phyloP scores from a whole-genome alignment of 1,140 invertebrate genomes.

The Ceratina calcarata region DNA sequence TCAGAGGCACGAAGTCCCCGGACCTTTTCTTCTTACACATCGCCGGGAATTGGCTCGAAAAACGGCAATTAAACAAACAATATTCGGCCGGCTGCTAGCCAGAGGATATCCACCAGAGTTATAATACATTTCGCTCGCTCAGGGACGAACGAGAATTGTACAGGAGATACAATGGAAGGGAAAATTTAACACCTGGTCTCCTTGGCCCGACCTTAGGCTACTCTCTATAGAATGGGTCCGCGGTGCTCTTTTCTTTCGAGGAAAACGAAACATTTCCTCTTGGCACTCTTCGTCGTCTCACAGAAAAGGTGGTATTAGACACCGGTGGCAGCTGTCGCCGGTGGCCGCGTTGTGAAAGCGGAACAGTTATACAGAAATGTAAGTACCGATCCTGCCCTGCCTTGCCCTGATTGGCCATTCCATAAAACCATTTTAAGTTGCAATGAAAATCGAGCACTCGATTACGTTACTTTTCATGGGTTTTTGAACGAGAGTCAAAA shows the following conservation, averaged over 20 bases:
- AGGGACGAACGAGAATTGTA: neutral
- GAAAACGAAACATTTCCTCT: conserved; percentile 32
- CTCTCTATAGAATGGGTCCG: conserved; percentile 17
- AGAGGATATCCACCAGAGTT: neutral
- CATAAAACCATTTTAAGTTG: conserved; percentile 25
- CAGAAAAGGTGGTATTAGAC: conserved; percentile 27
- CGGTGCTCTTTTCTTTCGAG: conserved; percentile 44
- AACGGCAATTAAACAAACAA: conserved; percentile 13
- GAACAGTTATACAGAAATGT: conserved; percentile 50
- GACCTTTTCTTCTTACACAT: neutral
- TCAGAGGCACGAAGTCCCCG: neutral
- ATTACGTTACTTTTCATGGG: too few relatives aligned
- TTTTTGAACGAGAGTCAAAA: too few relatives aligned
- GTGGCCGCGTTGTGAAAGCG: conserved; percentile 59
- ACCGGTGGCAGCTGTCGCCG: conserved; percentile 43
- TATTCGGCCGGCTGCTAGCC: neutral
- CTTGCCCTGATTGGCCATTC: conserved; percentile 54
- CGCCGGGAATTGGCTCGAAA: neutral
- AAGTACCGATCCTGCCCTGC: neutral
- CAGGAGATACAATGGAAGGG: conserved; percentile 6
- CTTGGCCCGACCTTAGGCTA: conserved; percentile 34
- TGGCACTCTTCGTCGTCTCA: neutral
- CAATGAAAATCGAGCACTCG: neutral
- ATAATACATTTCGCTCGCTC: conserved; percentile 2
- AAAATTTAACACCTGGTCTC: conserved; percentile 48